phyloP scores from a whole-genome alignment of 2,888 invertebrate species.

The Tipula lateralis region DNA sequence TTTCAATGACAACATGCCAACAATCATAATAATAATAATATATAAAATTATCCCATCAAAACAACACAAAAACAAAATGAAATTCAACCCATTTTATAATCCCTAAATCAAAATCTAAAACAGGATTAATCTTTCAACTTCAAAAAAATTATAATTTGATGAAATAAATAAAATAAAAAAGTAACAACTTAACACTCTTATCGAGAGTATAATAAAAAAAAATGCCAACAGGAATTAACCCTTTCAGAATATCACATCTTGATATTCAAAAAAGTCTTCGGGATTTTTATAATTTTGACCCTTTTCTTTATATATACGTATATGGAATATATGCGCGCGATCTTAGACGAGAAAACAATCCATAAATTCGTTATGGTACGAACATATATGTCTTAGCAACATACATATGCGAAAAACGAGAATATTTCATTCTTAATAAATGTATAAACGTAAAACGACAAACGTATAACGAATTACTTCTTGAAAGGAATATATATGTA shows the following conservation, averaged over 20 bases:
- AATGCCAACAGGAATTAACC: constrained; percentile 11
- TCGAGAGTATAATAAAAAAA: neutral
- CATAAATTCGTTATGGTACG: neutral
- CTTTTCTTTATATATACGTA: neutral
- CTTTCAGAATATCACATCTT: neutral
- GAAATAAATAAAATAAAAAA: constrained; percentile 7
- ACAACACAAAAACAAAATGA: neutral
- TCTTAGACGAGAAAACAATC: neutral
- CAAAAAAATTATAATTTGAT: neutral
- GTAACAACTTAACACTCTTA: constrained; percentile 24
- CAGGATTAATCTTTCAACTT: constrained; percentile 19
- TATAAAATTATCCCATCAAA: neutral
- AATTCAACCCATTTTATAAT: constrained; percentile 11
- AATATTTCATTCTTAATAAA: neutral
- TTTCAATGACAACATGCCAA: neutral
- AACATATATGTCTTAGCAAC: neutral
- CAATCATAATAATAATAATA: constrained; percentile 7
- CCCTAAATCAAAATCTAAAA: constrained; percentile 19
- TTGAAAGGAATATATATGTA: constrained; percentile 9
- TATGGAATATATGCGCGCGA: neutral
- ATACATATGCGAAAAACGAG: neutral
- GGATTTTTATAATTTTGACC: neutral
- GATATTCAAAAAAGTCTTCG: neutral
- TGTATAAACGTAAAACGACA: neutral
- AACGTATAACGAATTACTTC: constrained; percentile 27